Evolutionary conservation across 1,140 invertebrate genomes (phyloP).

Genomic region (Hypothenemus hampei): DNA sequence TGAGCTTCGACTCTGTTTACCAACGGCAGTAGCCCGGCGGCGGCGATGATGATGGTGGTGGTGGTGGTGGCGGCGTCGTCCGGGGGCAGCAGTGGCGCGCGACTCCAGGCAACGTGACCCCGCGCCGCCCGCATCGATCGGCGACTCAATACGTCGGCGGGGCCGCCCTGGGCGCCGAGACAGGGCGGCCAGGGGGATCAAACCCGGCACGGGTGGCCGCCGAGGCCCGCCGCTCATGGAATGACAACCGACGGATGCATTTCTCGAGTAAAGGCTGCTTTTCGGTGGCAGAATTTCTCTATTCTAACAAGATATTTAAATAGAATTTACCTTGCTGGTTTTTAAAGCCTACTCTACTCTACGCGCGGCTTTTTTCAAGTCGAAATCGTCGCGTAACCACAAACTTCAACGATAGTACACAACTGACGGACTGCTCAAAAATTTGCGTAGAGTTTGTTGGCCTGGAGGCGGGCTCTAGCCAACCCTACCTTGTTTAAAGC

Average conservation of each 20-base stretch:
- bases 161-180: constrained; percentile 41
- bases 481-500: constrained; percentile 2
- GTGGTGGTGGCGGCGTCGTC: constrained; percentile 35
- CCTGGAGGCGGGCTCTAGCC: constrained; percentile 23
- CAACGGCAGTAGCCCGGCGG: constrained; percentile 40
- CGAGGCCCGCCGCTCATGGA: constrained; percentile 40
- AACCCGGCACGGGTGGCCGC: constrained; percentile 44
- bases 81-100: constrained; percentile 41
- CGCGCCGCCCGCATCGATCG: constrained; percentile 33
- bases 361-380: too few species aligned
- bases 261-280: constrained; percentile 8
- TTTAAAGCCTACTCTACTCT: too few species aligned
- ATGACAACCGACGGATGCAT: constrained; percentile 25
- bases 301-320: too few species aligned
- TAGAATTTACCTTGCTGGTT: too few species aligned
- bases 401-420: constrained; percentile 16
- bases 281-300: constrained; percentile 13
- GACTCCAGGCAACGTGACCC: constrained; percentile 43
- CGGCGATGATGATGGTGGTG: constrained; percentile 38
- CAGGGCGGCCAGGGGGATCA: constrained; percentile 43
- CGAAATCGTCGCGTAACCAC: constrained; percentile 1
- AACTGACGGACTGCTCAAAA: constrained; percentile 27
- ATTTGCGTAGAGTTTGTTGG: constrained; percentile 38
- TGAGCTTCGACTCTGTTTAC: constrained; percentile 39
- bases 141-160: constrained; percentile 38